Evolutionary conservation across 2,888 invertebrate genomes (phyloP), one percentile per base, ranked within the genome.

Genomic region (Stenodera caucasica): DNA sequence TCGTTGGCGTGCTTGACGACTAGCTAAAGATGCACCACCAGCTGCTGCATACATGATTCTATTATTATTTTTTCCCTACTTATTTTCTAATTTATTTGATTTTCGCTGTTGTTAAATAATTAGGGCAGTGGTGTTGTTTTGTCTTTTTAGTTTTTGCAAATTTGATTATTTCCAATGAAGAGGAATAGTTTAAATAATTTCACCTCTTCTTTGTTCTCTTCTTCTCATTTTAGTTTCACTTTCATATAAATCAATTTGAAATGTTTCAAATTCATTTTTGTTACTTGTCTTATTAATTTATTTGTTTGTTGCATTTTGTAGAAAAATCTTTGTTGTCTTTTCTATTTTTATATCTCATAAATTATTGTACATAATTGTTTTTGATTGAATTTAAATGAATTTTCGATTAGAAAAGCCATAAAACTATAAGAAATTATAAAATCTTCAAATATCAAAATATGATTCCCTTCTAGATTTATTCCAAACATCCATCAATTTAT

Each of bases 21-120:
- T 91, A 80, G 92, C 92, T 82, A 92, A 85, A 78, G 91, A 91
- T 77, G 92, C 91, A 81, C 92, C 92, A 80, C 92, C 92, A 79
- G 92, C 92, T 79, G 92, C 92, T 78, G 92, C 92, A 86, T 92
- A 93, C 92, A 93, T 93, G 60, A 71, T 72, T 69, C 66, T 69
- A 68, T 70, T 71, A n/a, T 66, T 7, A 7, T 26, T 26, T 37
- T 4, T 15, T 2, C 0, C 8, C 15, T 8, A 1, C 8, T 37
- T 2, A 8, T n/a, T n/a, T 15, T 15, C 7, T n/a, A 14, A 5
- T 14, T 14, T 35, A n/a, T 12, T 33, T 12, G n/a, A 33, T 12
- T 33, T 35, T 33, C 12, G 11, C 5, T 14, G 1, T 33, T 33
- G 6, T 15, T 37, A n/a, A 7, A 37, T 37, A 45, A 45, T 4